Base-by-base conservation (phyloP, 2,888 invertebrate genomes). In the Pedicia rivosa region DNA sequence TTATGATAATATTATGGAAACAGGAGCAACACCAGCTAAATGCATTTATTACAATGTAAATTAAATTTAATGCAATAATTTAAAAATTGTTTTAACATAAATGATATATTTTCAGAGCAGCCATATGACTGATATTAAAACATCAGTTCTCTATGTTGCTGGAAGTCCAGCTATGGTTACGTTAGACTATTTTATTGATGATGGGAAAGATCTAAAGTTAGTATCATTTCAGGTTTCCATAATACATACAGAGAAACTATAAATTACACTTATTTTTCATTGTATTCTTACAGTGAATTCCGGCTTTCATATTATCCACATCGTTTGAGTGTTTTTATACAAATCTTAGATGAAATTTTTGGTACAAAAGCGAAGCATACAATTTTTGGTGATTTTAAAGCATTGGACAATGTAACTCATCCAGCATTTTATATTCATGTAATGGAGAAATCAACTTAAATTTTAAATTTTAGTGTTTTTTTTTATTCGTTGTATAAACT, bases 31-130 rank as follows among this genome's bases (percentile, higher is more conserved):
- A 3, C 86, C 87, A 1, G 68, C 78, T 22, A 81, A 83, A 56
- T 84, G 82, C 50, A 77, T 88, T 50, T 90, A 88, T 61, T 88
- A 90, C 51, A 88, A 86, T 55, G 88, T 87, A 62, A 76, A 77
- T 68, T 9, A n/a, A 31, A 13, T 14, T 16, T 12, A 16, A 32
- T 9, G 14, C 15, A 36, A 15, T 28, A 34, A 10, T 36, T 5
- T 27, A 26, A 25, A 39, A 14, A 20, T 9, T 34, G 28, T 36
- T 10, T 22, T 19, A 32, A 29, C 17, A n/a, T 20, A 27, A 14
- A 28, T 35, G 6, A 7, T 26, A 5, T 6, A 31, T 16, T 40
- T 59, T 64, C 65, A 87, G 86, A 81, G 82, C 51, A 69, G 72
- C 44, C 81, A 82, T 50, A 78, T 78, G 32, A 77, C 78, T 33